These are phyloP conservation scores for Chorisops tibialis DNA, from an alignment of 2,888 invertebrate species.

Conservation along the genomic window DNA sequence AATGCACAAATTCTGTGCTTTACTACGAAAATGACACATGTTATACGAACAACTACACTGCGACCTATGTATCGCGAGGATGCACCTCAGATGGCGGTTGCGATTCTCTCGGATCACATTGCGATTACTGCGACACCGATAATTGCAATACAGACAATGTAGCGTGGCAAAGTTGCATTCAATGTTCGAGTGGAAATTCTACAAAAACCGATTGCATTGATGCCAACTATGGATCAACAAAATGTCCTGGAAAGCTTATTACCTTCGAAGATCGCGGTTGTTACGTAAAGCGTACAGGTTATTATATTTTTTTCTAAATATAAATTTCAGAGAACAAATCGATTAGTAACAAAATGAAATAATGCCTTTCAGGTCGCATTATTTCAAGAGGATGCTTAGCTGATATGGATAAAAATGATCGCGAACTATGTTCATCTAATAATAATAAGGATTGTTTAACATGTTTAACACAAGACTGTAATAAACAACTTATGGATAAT, in stretches of 20 bases:
- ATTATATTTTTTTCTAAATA: neutral
- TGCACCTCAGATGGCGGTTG: conserved; percentile 19
- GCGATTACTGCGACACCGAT: neutral
- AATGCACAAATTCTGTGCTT: neutral
- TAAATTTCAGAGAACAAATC: neutral
- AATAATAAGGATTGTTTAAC: neutral
- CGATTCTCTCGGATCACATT: neutral
- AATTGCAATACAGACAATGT: conserved; percentile 20
- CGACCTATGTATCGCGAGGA: conserved; percentile 5
- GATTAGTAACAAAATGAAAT: neutral
- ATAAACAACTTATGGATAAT: neutral
- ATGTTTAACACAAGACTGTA: conserved; percentile 2
- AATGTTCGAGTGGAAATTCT: neutral
- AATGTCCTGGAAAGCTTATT: neutral
- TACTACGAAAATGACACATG: conserved; percentile 11
- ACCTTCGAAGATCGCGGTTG: conserved; percentile 16
- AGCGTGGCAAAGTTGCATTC: conserved; percentile 11
- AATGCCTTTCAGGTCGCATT: neutral
- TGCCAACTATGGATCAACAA: neutral
- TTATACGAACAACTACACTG: neutral
- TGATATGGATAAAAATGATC: neutral
- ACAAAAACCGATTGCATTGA: neutral
- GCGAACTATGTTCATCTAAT: neutral
- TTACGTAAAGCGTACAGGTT: conserved; percentile 1
- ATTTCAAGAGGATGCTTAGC: conserved; percentile 10